Conservation (phyloP, 2,797 vertebrate species). For the Epinephelus coioides region DNA sequence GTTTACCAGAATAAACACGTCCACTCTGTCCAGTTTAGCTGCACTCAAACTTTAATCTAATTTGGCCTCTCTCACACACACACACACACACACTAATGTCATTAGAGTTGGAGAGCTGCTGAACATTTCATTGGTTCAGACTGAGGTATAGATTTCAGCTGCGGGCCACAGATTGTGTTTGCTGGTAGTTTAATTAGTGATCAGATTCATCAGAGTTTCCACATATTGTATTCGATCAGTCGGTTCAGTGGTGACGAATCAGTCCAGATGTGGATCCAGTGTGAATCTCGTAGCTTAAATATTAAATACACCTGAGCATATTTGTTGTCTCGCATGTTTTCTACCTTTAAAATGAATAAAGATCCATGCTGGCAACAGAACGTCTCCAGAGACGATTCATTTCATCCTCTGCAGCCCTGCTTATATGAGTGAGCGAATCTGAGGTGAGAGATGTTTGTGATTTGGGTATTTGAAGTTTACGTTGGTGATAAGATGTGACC, state of each 20-base stretch:
- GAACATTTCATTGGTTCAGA: conserved; percentile 35
- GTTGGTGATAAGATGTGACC: neutral
- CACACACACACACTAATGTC: conserved; percentile 25
- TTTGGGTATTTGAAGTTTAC: no score
- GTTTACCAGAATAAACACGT: neutral
- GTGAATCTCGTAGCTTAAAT: neutral
- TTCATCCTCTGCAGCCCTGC: neutral
- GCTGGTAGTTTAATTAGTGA: conserved; percentile 67
- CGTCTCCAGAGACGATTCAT: neutral
- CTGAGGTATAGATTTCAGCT: conserved; percentile 62
- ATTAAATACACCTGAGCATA: neutral
- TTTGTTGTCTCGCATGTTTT: neutral
- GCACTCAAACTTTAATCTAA: conserved; percentile 32
- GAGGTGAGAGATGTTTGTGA: neutral
- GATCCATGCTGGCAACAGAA: neutral
- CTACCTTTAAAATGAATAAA: no score
- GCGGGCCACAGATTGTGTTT: conserved; percentile 49
- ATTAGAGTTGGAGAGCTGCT: conserved; percentile 29
- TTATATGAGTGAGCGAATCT: neutral
- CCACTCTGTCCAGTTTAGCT: conserved; percentile 16
- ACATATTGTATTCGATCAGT: conserved; percentile 36
- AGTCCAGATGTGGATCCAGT: neutral
- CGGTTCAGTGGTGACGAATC: neutral
- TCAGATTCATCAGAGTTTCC: conserved; percentile 52
- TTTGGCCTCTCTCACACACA: conserved; percentile 4